Percentiles rank a stretch among this genome's conserved stretches.
phyloP scores from a whole-genome alignment of 2,113 vertebrate genomes.

The Hiodon tergisus region DNA sequence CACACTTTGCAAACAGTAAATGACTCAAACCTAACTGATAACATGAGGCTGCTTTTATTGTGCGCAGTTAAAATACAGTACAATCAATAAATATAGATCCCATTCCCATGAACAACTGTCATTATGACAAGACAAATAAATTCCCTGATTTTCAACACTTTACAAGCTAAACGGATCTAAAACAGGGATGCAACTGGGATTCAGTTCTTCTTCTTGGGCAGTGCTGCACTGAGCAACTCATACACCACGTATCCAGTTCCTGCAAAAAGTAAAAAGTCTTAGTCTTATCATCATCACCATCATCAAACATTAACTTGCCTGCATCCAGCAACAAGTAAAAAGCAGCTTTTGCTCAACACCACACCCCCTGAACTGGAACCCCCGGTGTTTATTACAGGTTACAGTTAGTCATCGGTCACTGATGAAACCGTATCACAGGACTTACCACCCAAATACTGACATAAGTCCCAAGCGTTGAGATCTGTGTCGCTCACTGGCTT shows the following conservation, averaged over 20 bases:
- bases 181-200: conserved; percentile 27
- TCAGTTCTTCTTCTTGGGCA: conserved; percentile 74
- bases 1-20: background rate
- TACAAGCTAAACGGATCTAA: conserved; percentile 36
- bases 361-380: too few species aligned
- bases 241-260: conserved; percentile 70
- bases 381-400: too few species aligned
- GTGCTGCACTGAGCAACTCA: conserved; percentile 55
- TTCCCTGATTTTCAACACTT: conserved; percentile 41
- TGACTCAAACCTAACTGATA: conserved; percentile 21
- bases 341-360: too few species aligned
- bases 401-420: too few species aligned
- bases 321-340: too few species aligned
- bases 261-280: conserved; percentile 41
- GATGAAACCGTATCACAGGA: too few species aligned
- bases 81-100: conserved; percentile 72
- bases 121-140: conserved; percentile 44
- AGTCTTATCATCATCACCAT: too few species aligned
- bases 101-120: conserved; percentile 57
- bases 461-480: too few species aligned
- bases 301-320: too few species aligned
- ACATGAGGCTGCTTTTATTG: conserved; percentile 73
- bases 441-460: too few species aligned
- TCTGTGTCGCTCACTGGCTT: too few species aligned
- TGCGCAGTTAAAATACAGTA: conserved; percentile 55